A percentile compares a stretch with the other conserved stretches of the same genome.
Conservation (phyloP, 1,140 invertebrate genomes). For the Eriocheir sinensis region DNA sequence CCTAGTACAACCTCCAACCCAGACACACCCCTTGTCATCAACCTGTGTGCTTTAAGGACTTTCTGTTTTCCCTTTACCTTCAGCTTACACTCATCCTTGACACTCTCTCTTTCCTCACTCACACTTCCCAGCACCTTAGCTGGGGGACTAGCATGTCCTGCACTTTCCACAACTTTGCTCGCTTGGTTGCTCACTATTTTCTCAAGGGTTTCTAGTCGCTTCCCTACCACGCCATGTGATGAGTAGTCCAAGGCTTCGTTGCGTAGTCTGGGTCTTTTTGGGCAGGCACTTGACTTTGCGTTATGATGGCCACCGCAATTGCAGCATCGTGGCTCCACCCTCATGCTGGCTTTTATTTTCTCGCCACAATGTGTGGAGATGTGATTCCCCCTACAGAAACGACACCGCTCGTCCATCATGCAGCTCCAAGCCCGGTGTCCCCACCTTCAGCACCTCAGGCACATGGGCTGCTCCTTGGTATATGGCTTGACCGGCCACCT, state of each 20-base stretch:
- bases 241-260: background rate
- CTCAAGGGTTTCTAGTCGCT: background rate
- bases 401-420: background rate
- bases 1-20: background rate
- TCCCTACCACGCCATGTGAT: background rate
- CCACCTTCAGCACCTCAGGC: background rate
- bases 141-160: background rate
- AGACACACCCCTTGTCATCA: background rate
- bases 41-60: background rate
- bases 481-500: background rate
- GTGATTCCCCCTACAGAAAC: background rate
- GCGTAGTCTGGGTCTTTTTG: background rate
- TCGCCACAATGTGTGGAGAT: background rate
- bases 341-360: background rate
- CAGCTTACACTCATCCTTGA: background rate
- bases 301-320: too few species aligned
- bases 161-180: background rate
- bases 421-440: conserved; percentile 5
- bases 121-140: background rate
- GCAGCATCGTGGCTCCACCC: background rate
- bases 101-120: background rate
- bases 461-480: background rate
- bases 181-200: background rate
- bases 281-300: too few species aligned
- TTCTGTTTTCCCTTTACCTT: conserved; percentile 16